Percentiles rank a stretch among this genome's conserved stretches.
These are phyloP conservation scores for Scopus umbretta DNA, from an alignment of 2,113 vertebrate genomes.

Conservation along the genomic window DNA sequence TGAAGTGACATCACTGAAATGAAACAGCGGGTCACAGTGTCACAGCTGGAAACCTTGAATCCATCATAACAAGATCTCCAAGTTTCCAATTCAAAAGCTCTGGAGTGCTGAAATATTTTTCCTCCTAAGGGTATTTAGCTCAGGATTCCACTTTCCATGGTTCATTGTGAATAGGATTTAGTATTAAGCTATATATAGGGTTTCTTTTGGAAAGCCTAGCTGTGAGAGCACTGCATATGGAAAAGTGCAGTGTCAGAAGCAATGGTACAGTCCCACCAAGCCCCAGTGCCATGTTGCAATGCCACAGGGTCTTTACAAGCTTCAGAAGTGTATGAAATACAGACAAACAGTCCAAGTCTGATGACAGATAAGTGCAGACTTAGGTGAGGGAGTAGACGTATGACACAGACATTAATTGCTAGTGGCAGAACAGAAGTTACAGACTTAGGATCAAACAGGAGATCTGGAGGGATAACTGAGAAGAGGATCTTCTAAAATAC, in stretches of 20 bases:
- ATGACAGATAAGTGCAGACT: background rate
- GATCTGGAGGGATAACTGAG: background rate
- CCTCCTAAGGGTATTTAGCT: background rate
- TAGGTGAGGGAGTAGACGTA: background rate
- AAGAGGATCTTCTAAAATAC: background rate
- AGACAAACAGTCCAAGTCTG: background rate
- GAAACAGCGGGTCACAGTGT: conserved; percentile 37
- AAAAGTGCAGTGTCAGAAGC: background rate
- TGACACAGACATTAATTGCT: background rate
- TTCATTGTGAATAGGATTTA: background rate
- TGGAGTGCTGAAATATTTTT: background rate
- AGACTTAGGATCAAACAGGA: background rate
- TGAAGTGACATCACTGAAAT: conserved; percentile 57
- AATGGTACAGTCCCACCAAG: background rate
- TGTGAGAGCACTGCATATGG: background rate
- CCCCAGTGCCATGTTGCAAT: background rate
- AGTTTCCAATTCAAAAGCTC: conserved; percentile 31
- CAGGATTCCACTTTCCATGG: background rate
- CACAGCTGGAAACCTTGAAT: conserved; percentile 60
- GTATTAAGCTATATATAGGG: background rate
- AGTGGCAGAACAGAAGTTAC: background rate
- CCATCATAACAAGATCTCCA: conserved; percentile 43
- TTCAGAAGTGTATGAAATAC: background rate
- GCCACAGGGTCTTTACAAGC: background rate
- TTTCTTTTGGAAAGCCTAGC: background rate